Base-by-base conservation (phyloP, 2,113 vertebrate genomes). In the Otolemur garnettii region DNA sequence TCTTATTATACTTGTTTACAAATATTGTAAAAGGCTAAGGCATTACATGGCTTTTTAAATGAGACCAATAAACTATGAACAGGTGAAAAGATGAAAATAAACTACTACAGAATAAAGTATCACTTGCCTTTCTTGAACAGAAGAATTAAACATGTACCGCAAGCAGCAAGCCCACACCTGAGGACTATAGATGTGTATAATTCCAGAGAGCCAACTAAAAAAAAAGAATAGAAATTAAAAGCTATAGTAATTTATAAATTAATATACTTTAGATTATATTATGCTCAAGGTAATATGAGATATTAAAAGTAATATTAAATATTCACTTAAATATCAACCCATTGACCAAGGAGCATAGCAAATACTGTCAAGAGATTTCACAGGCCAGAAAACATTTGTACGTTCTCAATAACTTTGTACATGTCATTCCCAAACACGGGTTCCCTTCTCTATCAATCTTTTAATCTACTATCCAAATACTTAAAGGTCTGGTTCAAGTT, bases 161-260 rank as follows among this genome's bases (percentile, higher is more conserved):
- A 99, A 98, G 94, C 99, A 99, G 98, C 98, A 99, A 33, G 99
- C 98, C 99, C 99, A 99, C 77, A 99, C 99, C 86, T 99, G 99
- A 96, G 99, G 99, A 98, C 97, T 99, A 90, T 98, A 98, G 69
- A 99, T 97, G 68, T 99, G 99, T 28, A 98, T 99, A 93, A 99
- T 98, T 42, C 99, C 99, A 97, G 99, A 99, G 90, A 99, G 94
- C 99, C 99, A 99, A 55, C 99, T 99, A 98, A 42, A 97, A 97
- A 78, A 11, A 91, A 30, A 72, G 59, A 93, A 97, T 84, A 88
- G 84, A 94, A 96, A 64, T 69, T 28, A 90, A 83, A 87, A 62
- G 26, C 91, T 94, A 97, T 4, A 95, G 64, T 95, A 22, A 84
- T 38, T 90, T 79, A 89, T 59, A 93, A 74, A 75, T 62, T 50